Conservation (phyloP, 2,113 vertebrate genomes). For the Chitala chitala region DNA sequence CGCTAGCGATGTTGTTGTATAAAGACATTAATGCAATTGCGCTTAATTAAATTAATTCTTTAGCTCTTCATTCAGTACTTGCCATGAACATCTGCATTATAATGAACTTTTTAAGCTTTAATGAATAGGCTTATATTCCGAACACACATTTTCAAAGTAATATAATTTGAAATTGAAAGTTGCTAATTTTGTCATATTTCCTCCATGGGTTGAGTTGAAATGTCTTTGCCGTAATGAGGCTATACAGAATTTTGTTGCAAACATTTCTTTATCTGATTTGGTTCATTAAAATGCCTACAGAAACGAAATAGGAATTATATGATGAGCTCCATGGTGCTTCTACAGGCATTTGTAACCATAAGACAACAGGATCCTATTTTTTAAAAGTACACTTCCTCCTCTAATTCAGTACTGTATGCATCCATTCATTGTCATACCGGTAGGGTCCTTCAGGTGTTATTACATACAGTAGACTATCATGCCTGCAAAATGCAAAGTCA, state of each 20-base stretch:
- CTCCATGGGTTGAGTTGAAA: neutral
- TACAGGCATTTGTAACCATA: neutral
- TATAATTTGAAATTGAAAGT: conserved; percentile 20
- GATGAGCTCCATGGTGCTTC: too few species aligned
- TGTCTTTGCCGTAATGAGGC: conserved; percentile 3
- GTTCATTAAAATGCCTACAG: neutral
- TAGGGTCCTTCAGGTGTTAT: neutral
- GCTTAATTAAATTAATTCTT: conserved; percentile 14
- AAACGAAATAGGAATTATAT: too few species aligned
- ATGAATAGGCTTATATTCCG: conserved; percentile 20
- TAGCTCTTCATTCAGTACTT: conserved; percentile 9
- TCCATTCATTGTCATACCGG: too few species aligned
- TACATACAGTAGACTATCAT: too few species aligned
- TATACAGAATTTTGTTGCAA: neutral
- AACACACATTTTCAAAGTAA: conserved; percentile 12
- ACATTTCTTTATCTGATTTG: neutral
- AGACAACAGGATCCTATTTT: neutral
- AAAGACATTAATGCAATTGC: conserved; percentile 4
- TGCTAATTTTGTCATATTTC: conserved; percentile 10
- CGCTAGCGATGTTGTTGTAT: conserved; percentile 5
- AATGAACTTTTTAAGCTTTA: conserved; percentile 20
- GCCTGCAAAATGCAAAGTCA: too few species aligned
- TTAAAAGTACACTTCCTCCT: neutral
- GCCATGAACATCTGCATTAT: conserved; percentile 21
- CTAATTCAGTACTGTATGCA: too few species aligned